Percentiles rank a stretch among this genome's conserved stretches.
These are phyloP conservation scores for Iguana delicatissima DNA, from an alignment of 2,797 vertebrate genomes.

Conservation along the genomic window DNA sequence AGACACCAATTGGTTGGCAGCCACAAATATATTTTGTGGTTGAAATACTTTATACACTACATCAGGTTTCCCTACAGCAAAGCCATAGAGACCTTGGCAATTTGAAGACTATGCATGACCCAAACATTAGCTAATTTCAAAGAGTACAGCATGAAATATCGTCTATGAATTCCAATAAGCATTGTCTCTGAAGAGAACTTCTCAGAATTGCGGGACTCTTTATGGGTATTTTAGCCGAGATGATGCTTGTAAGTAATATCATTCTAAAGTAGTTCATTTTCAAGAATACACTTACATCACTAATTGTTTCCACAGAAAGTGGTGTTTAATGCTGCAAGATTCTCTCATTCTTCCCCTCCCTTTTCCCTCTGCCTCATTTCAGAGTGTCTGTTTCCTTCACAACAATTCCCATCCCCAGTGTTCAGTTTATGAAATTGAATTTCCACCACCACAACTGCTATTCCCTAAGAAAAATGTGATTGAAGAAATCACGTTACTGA, in stretches of 20 bases:
- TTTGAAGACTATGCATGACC: slow-evolving; percentile 69
- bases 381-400: slow-evolving; percentile 52
- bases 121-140: slow-evolving; percentile 75
- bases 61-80: slow-evolving; percentile 54
- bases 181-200: slow-evolving; percentile 73
- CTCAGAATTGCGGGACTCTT: slow-evolving; percentile 79
- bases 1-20: slow-evolving; percentile 22
- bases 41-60: slow-evolving; percentile 18
- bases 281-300: slow-evolving; percentile 80
- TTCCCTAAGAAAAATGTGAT: neutral
- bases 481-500: neutral
- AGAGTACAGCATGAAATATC: slow-evolving; percentile 65
- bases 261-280: slow-evolving; percentile 74
- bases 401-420: slow-evolving; percentile 47
- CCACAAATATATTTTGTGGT: slow-evolving; percentile 37
- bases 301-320: slow-evolving; percentile 83
- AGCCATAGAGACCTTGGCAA: slow-evolving; percentile 60
- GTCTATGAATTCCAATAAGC: slow-evolving; percentile 80
- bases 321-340: slow-evolving; percentile 77
- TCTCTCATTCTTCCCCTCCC: slow-evolving; percentile 66
- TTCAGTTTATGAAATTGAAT: slow-evolving; percentile 40
- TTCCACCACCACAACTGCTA: neutral
- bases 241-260: slow-evolving; percentile 80
- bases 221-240: slow-evolving; percentile 77
- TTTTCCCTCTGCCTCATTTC: slow-evolving; percentile 37